Evolutionary conservation across 2,797 vertebrate species (phyloP).

Genomic region (Nannoperca obscura): DNA sequence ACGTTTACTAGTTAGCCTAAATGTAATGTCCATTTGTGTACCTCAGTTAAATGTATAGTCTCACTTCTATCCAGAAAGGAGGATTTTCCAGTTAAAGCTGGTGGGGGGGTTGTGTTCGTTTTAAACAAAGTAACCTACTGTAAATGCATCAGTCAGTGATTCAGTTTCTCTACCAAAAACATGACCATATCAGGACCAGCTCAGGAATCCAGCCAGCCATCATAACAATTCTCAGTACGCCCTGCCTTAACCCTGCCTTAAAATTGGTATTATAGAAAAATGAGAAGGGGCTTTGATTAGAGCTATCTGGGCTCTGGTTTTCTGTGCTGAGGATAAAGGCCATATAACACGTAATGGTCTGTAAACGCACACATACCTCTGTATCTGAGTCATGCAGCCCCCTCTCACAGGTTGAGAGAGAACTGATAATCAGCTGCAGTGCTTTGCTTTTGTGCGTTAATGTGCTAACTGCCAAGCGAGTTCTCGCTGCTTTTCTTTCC

Average conservation of each 20-base stretch:
- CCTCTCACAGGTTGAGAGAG: conserved; percentile 59
- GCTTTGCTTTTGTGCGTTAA: conserved; percentile 62
- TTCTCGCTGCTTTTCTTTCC: conserved; percentile 53
- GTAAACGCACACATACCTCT: conserved; percentile 81
- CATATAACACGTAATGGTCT: conserved; percentile 73
- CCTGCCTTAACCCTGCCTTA: conserved; percentile 29
- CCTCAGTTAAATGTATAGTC: background rate
- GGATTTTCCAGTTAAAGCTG: conserved; percentile 13
- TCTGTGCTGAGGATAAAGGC: conserved; percentile 60
- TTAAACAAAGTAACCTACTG: conserved; percentile 35
- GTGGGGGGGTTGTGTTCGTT: conserved; percentile 28
- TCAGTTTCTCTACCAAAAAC: conserved; percentile 55
- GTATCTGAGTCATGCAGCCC: conserved; percentile 72
- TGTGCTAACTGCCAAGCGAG: conserved; percentile 62
- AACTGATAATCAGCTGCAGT: conserved; percentile 76
- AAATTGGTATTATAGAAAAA: conserved; percentile 71
- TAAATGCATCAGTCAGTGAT: conserved; percentile 38
- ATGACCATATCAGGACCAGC: conserved; percentile 75
- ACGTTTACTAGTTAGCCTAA: background rate
- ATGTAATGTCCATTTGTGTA: background rate
- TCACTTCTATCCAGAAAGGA: background rate
- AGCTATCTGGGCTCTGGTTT: conserved; percentile 63
- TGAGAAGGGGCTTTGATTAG: conserved; percentile 73
- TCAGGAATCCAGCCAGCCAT: conserved; percentile 74
- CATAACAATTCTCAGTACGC: conserved; percentile 49